These are phyloP conservation scores for Sussaba pulchella DNA, from an alignment of 2,888 invertebrate genomes.

Conservation along the genomic window DNA sequence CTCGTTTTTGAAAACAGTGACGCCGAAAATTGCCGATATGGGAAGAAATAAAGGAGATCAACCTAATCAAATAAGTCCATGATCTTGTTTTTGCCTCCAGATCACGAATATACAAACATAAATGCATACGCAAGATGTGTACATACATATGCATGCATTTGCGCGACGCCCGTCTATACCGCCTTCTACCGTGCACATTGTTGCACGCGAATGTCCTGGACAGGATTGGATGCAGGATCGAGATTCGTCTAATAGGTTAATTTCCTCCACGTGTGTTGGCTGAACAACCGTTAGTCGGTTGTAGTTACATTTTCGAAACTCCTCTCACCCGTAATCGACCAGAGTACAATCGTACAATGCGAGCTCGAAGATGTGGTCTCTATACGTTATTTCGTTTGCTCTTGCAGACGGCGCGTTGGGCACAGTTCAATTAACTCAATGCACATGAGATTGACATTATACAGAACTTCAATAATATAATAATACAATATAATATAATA, in stretches of 20 bases:
- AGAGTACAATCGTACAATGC: not conserved
- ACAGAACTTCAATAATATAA: not conserved
- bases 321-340: not conserved
- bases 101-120: no score
- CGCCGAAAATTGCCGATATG: no score
- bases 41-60: no score
- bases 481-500: no score
- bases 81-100: no score
- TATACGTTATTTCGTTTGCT: not conserved
- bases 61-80: no score
- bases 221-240: conserved; percentile 30
- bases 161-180: not conserved
- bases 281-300: conserved; percentile 22
- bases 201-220: not conserved
- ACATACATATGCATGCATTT: conserved; percentile 36
- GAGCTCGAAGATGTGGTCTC: not conserved
- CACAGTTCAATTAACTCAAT: not conserved
- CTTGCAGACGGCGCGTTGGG: not conserved
- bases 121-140: no score
- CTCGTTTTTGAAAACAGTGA: no score
- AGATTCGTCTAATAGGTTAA: conserved; percentile 44
- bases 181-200: conserved; percentile 8
- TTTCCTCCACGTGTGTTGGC: conserved; percentile 26
- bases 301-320: conserved; percentile 12
- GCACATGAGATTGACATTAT: not conserved